These are phyloP conservation scores for Smittia sp. DNA, from an alignment of 2,888 invertebrate genomes.

Conservation along the genomic window DNA sequence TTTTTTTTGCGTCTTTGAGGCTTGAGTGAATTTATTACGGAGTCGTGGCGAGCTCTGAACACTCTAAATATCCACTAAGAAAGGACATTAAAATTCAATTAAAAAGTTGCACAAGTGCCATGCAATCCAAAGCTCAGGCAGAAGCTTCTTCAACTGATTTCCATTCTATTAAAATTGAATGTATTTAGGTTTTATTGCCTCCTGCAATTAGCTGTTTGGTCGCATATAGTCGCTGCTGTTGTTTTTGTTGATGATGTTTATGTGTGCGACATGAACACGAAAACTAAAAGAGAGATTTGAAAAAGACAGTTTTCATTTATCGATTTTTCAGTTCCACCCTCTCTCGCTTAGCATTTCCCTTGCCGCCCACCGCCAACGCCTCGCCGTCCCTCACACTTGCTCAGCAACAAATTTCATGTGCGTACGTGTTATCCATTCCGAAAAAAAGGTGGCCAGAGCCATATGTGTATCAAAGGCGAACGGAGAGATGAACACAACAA, in stretches of 20 bases:
- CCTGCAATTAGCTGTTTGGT: conserved; percentile 7
- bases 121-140: too few relatives aligned
- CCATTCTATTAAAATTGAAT: neutral
- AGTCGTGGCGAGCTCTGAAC: neutral
- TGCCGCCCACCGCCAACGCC: neutral
- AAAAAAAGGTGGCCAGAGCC: conserved; percentile 30
- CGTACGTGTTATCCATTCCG: conserved; percentile 38
- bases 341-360: neutral
- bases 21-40: too few relatives aligned
- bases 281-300: conserved; percentile 31
- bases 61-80: neutral
- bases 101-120: neutral
- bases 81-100: conserved; percentile 13
- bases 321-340: conserved; percentile 31
- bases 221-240: neutral
- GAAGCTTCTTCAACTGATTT: neutral
- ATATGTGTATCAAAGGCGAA: conserved; percentile 36
- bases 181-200: neutral
- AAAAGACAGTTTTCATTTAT: conserved; percentile 40
- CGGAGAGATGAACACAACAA: conserved; percentile 32
- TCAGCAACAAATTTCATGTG: conserved; percentile 30
- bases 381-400: neutral
- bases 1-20: too few relatives aligned
- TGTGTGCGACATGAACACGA: neutral
- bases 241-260: neutral